Evolutionary conservation across 2,888 invertebrate species (phyloP).

Genomic region (Drosophila austrosaltans): DNA sequence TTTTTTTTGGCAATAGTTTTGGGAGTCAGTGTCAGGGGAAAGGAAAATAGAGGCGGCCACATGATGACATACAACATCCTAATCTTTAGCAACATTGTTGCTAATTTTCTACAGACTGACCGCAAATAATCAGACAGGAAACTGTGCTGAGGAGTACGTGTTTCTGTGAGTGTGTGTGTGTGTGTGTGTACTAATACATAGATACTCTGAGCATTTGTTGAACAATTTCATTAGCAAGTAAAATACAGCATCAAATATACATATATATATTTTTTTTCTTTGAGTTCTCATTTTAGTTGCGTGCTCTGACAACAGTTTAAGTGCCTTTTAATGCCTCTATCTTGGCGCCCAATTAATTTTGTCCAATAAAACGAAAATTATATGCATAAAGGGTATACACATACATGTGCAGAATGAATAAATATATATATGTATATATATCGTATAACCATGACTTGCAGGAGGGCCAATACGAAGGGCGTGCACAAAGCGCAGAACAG

Average conservation of each 20-base stretch:
- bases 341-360: constrained; percentile 76
- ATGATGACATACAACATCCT: constrained; percentile 48
- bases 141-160: constrained; percentile 33
- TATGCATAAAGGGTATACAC: constrained; percentile 64
- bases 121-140: constrained; percentile 75
- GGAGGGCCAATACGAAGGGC: constrained; percentile 62
- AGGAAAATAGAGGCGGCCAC: constrained; percentile 18
- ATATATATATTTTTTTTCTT: too few species aligned
- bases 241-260: constrained; percentile 16
- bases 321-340: constrained; percentile 76
- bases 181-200: background rate
- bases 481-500: constrained; percentile 62
- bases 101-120: constrained; percentile 65
- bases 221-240: constrained; percentile 67
- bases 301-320: constrained; percentile 55
- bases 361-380: constrained; percentile 74
- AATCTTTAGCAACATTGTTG: constrained; percentile 66
- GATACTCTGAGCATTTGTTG: constrained; percentile 34
- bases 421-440: constrained; percentile 18
- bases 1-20: constrained; percentile 24
- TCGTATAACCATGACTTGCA: constrained; percentile 24
- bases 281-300: constrained; percentile 41
- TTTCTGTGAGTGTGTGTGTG: background rate
- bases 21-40: constrained; percentile 1
- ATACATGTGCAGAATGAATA: background rate